Percentiles rank a stretch among this genome's conserved stretches.
Conservation (phyloP, 2,797 vertebrate species). For the Melopsittacus undulatus region DNA sequence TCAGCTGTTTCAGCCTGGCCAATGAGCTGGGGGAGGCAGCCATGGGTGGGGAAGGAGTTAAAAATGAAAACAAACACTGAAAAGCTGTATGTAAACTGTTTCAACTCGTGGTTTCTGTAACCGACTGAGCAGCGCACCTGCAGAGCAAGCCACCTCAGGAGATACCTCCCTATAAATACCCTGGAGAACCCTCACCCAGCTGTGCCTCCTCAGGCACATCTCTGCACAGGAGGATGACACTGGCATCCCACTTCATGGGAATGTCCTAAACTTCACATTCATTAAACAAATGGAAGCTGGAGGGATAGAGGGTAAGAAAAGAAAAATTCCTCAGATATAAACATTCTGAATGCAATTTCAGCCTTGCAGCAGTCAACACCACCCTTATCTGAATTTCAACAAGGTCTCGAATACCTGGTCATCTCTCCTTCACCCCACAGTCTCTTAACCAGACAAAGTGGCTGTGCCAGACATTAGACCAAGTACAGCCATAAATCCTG, state of each 20-base stretch:
- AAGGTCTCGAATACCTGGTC: background rate
- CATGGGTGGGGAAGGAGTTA: background rate
- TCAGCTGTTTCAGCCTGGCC: background rate
- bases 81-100: slow-evolving; percentile 72
- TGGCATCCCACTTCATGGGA: accelerated
- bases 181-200: background rate
- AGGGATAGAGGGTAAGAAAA: background rate
- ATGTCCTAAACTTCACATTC: background rate
- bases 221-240: accelerated
- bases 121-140: slow-evolving; percentile 71
- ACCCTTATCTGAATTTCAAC: background rate
- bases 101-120: slow-evolving; percentile 61
- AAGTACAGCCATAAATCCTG: background rate
- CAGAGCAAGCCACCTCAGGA: slow-evolving; percentile 16
- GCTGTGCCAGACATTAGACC: background rate
- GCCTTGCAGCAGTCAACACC: background rate
- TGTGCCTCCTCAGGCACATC: background rate
- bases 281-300: background rate
- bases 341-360: background rate
- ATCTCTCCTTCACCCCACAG: background rate
- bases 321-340: background rate
- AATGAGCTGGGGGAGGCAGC: accelerated
- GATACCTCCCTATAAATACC: slow-evolving; percentile 54
- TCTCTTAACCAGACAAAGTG: background rate
- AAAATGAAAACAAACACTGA: slow-evolving; percentile 66